Evolutionary conservation across 2,113 vertebrate species (phyloP).

Genomic region (Sylvia atricapilla): DNA sequence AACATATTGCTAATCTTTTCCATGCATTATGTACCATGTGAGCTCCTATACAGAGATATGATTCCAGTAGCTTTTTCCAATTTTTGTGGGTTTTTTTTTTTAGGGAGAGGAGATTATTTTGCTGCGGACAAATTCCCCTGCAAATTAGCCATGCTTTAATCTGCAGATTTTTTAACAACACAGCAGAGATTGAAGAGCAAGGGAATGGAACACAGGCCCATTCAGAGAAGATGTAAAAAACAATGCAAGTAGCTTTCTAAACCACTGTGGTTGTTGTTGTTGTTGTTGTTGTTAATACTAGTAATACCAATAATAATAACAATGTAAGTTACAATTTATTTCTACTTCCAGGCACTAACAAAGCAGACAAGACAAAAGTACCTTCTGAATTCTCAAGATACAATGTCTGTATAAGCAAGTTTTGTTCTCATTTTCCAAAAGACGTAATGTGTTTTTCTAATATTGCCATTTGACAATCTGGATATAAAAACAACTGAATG

Average conservation of each 20-base stretch:
- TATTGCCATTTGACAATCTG: not conserved
- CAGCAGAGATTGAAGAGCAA: not conserved
- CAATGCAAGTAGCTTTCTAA: not conserved
- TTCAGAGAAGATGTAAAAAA: not conserved
- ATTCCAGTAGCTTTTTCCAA: not conserved
- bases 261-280: not conserved
- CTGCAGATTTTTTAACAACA: not conserved
- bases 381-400: not conserved
- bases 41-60: not conserved
- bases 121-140: not conserved
- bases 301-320: not conserved
- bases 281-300: not conserved
- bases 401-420: accelerated
- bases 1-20: not conserved
- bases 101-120: not conserved
- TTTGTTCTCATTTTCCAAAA: not conserved
- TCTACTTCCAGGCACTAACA: not conserved
- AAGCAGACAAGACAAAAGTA: not conserved
- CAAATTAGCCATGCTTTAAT: not conserved
- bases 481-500: not conserved
- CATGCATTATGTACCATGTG: not conserved
- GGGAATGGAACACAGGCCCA: not conserved
- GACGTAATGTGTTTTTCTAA: not conserved
- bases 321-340: not conserved
- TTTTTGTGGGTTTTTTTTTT: not conserved